Base-by-base conservation (phyloP, 2,888 invertebrate genomes). In the Aphodius granarius region DNA sequence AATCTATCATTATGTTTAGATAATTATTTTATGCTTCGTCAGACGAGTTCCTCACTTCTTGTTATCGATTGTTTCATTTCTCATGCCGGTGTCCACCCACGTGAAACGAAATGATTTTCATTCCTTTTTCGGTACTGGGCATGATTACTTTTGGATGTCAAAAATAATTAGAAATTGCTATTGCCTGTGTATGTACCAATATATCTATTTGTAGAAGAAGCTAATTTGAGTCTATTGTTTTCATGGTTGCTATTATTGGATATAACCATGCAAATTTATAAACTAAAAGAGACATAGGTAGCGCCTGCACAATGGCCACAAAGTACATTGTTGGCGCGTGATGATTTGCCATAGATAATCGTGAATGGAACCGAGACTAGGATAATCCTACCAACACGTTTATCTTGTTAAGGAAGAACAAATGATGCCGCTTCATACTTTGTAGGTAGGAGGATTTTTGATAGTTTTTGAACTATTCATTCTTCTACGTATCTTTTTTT, bases 1-100 rank as follows among this genome's bases (percentile, higher is more conserved):
- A 68, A 76, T 68, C 73, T 76, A 76, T 76, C 76, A 74, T 76
- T 70, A 22, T 72, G 70, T 73, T 72, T 71, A 62, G 76, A 66
- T 74, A 72, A 72, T 74, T 76, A 76, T 71, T 76, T 76, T 62
- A 74, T 72, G 71, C 71, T 72, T 71, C 43, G 71, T 76, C 72
- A 75, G 66, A 73, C 70, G 19, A 66, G 66, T 68, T 43, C 68
- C 66, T 66, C 43, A 62, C 43, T 17, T 70, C 22, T 70, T 68
- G 63, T 74, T 74, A 74, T 74, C 68, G 74, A 74, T 74, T 64
- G 71, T 70, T 74, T 62, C 21, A 66, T 22, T 70, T 63, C 70
- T 70, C 64, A 63, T 62, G 63, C 63, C 68, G 63, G 68, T 43
- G 68, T 20, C 74, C 74, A 74, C 74, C 74, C 70, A 74, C 74